Base-by-base conservation (phyloP, 1,140 invertebrate genomes). In the Drosophila sp. region DNA sequence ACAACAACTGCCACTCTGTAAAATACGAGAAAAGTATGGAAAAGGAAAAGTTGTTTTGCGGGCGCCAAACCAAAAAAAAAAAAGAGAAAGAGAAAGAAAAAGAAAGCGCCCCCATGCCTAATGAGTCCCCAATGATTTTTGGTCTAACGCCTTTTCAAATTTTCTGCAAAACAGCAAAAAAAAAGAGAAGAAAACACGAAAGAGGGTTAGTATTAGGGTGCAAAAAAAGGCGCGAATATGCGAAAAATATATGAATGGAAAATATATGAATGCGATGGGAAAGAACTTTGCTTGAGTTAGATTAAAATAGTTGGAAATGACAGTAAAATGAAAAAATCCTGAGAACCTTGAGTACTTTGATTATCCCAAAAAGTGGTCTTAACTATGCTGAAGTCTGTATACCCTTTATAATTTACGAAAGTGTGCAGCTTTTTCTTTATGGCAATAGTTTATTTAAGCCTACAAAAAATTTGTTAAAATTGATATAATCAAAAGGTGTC, bases 101-200 rank as follows among this genome's bases (percentile, higher is more conserved):
- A 35, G 17, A 17, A 17, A 17, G 17, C 17, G 17, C 17, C 40
- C 32, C 60, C 40, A 50, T 57, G 33, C 77, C 82, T 75, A 81
- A 86, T 85, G 81, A 85, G 70, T 85, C 81, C 81, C 81, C 68
- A 84, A 85, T 85, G 73, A 80, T 86, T 78, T 85, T 86, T 63
- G 78, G 70, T 69, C 65, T 76, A 60, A 70, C 73, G 70, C 73
- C 84, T 84, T 73, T 79, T 70, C 54, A 74, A 58, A 68, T 60
- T 69, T 38, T 27, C 1, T 55, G 58, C 54, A 41, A 35, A 57
- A 41, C 54, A 56, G 8, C 35, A 60, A 27, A 33, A 55, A 50
- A 41, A 25, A 25, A 29, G 17, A 40, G 33, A 35, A 33, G 38
- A 63, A 60, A 35, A 25, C 3, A 3, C 33, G 23, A 5, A 38